Evolutionary conservation across 2,113 vertebrate species (phyloP).

Genomic region (Phylloscopus whistleri): DNA sequence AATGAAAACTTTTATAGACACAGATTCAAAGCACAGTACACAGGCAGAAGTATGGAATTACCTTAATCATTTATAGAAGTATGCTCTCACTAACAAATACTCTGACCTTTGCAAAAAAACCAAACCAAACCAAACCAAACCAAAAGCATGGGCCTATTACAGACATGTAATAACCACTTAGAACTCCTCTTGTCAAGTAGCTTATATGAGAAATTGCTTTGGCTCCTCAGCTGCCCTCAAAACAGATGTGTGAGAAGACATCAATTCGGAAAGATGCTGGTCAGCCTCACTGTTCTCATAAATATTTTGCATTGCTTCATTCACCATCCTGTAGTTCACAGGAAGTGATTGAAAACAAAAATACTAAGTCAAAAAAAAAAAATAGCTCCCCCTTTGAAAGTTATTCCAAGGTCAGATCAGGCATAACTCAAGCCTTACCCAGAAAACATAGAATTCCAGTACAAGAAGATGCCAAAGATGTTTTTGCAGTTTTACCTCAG

Average conservation of each 20-base stretch:
- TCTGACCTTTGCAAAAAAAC: not conserved
- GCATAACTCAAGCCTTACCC: not conserved
- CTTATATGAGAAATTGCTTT: slow-evolving; percentile 9
- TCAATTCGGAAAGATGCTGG: not conserved
- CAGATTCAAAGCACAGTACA: not conserved
- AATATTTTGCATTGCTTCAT: slow-evolving; percentile 1
- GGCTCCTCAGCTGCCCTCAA: not conserved
- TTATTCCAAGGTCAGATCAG: not conserved
- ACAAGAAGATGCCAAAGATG: not conserved
- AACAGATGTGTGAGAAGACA: not conserved
- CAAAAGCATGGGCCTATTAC: not conserved
- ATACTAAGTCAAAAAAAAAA: not conserved
- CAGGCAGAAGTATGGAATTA: not conserved
- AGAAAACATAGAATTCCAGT: not conserved
- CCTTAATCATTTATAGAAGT: not conserved
- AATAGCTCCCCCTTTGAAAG: not conserved
- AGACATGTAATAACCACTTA: not conserved
- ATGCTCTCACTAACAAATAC: not conserved
- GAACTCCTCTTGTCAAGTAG: not conserved
- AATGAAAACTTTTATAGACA: not conserved
- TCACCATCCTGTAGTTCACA: not conserved
- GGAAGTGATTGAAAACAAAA: not conserved
- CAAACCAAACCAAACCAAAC: not conserved
- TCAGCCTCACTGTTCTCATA: not conserved
- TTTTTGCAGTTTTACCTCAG: not conserved